Conservation (phyloP, 1,140 invertebrate species). For the Drosophila sp. region DNA sequence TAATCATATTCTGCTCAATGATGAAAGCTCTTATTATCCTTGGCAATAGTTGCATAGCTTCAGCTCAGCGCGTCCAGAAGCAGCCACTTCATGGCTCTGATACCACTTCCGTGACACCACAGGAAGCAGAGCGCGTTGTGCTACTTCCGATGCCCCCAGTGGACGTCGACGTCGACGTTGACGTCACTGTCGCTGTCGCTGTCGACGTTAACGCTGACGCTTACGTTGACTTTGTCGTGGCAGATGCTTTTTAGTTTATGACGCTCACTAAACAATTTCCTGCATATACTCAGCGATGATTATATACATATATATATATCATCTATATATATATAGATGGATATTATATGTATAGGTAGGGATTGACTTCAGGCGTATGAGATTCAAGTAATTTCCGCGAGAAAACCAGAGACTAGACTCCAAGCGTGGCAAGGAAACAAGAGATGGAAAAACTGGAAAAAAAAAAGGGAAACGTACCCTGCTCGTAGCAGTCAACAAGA, state of each 20-base stretch:
- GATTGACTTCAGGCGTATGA: slow-evolving; percentile 14
- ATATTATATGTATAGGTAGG: background rate
- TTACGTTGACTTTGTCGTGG: background rate
- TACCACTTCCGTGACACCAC: slow-evolving; percentile 72
- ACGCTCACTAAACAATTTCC: slow-evolving; percentile 80
- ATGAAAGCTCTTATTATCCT: slow-evolving; percentile 18
- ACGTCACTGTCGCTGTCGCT: too few species aligned
- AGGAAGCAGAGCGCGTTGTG: slow-evolving; percentile 71
- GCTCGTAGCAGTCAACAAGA: slow-evolving; percentile 65
- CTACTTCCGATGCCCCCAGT: slow-evolving; percentile 55
- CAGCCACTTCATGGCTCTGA: slow-evolving; percentile 32
- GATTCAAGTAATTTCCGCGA: slow-evolving; percentile 71
- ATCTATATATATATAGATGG: background rate
- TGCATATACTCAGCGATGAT: slow-evolving; percentile 57
- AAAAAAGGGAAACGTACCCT: slow-evolving; percentile 13
- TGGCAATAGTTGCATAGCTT: background rate
- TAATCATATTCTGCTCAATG: background rate
- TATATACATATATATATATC: slow-evolving; percentile 10
- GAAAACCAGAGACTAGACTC: slow-evolving; percentile 52
- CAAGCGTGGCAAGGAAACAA: slow-evolving; percentile 54
- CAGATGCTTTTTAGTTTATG: slow-evolving; percentile 53
- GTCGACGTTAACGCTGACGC: background rate
- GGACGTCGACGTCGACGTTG: background rate
- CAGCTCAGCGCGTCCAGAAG: slow-evolving; percentile 21
- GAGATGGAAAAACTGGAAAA: slow-evolving; percentile 11